Evolutionary conservation across 2,797 vertebrate genomes (phyloP).

Genomic region (Salmo trutta): DNA sequence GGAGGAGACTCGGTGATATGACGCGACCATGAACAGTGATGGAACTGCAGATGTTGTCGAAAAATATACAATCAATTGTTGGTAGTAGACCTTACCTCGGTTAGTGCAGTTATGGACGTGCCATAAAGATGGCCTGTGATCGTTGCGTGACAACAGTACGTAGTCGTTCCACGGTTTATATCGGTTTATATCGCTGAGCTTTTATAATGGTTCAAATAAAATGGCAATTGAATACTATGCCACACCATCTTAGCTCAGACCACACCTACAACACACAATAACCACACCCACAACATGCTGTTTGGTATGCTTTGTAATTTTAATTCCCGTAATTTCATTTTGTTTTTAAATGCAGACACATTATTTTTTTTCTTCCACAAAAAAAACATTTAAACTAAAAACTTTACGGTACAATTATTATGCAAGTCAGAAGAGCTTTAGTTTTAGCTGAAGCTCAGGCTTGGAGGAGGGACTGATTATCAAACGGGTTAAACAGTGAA

Average conservation of each 20-base stretch:
- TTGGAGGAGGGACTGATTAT: slow-evolving; percentile 48
- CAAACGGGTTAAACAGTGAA: slow-evolving; percentile 68
- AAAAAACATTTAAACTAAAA: slow-evolving; percentile 68
- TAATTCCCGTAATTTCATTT: slow-evolving; percentile 85
- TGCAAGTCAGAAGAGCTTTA: slow-evolving; percentile 78
- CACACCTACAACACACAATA: background rate
- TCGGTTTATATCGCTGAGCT: too few relatives aligned
- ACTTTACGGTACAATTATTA: slow-evolving; percentile 78
- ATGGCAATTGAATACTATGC: too few relatives aligned
- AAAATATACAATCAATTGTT: too few relatives aligned
- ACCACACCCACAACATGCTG: slow-evolving; percentile 21
- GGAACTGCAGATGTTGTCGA: too few relatives aligned
- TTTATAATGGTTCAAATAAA: too few relatives aligned
- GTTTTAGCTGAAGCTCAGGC: slow-evolving; percentile 70
- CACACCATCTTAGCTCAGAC: background rate
- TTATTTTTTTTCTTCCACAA: slow-evolving; percentile 52
- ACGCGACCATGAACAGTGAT: too few relatives aligned
- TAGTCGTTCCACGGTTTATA: too few relatives aligned
- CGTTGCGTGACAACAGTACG: too few relatives aligned
- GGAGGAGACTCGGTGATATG: too few relatives aligned
- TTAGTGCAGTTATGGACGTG: too few relatives aligned
- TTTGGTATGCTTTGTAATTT: slow-evolving; percentile 81
- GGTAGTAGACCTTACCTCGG: too few relatives aligned
- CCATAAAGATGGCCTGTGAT: too few relatives aligned
- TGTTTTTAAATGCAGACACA: slow-evolving; percentile 81